Base-by-base conservation (phyloP, 2,113 vertebrate genomes). In the Pogona vitticeps region DNA sequence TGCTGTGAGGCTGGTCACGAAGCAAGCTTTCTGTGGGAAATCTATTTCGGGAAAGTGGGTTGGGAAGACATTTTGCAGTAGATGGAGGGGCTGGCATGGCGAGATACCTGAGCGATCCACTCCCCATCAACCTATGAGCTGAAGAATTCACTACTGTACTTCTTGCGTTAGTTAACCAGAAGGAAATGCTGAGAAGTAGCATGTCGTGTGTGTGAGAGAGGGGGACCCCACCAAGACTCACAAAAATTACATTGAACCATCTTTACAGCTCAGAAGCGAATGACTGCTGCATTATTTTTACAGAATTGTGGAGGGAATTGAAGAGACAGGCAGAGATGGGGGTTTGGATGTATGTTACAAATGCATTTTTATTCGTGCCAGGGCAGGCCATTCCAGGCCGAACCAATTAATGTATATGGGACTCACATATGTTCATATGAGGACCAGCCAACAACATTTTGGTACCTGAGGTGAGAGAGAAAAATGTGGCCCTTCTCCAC, bases 1-100 rank as follows among this genome's bases (percentile, higher is more conserved):
- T 42, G 79, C 79, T 80, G 61, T 18, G 80, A 42, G 65, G 68
- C 68, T 72, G 78, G 33, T 80, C 40, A 36, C 38, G 8, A 73
- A 80, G 56, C 3, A 26, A 52, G 46, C 63, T 84, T 72, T 46
- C 59, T 72, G 73, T 72, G 28, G 59, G 85, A 80, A 72, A 61
- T 73, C 77, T 80, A 61, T 80, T 73, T 73, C 46, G 77, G 65
- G 76, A 86, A 86, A 86, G 67, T 40, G 4, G 63, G 36, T 40
- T 31, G 42, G 15, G 52, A 42, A 71, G 23, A 78, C 58, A 21
- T 38, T 40, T 36, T 38, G 23, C 12, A 79, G 33, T 28, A 13
- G 20, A 17, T 59, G 15, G 63, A 38, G 56, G 67, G 33, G 52
- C 26, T n/a, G 31, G 14, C 33, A 12, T 8, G n/a, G 58, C 21